Evolutionary conservation across 2,797 vertebrate genomes (phyloP), one percentile per base, ranked within the genome.

Genomic region (Bucorvus abyssinicus): DNA sequence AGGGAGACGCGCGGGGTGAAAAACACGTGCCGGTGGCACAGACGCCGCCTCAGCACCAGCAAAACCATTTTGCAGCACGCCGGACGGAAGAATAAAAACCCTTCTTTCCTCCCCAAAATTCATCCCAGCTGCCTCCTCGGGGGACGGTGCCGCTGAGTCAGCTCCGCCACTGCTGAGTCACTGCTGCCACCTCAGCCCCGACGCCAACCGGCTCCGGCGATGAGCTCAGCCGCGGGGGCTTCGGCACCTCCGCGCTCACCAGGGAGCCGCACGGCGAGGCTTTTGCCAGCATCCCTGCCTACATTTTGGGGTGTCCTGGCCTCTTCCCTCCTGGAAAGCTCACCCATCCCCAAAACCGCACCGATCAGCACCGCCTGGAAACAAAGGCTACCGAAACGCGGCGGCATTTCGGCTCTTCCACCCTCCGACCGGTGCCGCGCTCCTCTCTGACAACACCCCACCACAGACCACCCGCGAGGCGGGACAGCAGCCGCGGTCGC

Each of bases 151-250:
- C 0, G 63, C 94, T 95, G 94, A 96, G 84, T 96, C 95, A 96
- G 94, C 90, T 1, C 47, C 3, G 4, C 77, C 22, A 5, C 77
- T 94, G 94, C 95, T 96, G 94, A 96, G 89, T 94, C 95, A 96
- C 59, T 70, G 1, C 49, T 47, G 56, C 68, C 85, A 63, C 85
- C 80, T 69, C 90, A 84, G 91, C 89, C 81, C 53, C 5, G 4
- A 93, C 69, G 92, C 65, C 92, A 95, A 83, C 84, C 45, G 7
- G 69, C 87, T 67, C 71, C 8, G 7, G 19, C 13, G 10, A 76
- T 95, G 93, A 95, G 94, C 90, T 96, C 95, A 95, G 92, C 44
- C 19, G 47, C 19, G 68, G 96, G 90, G 92, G 90, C 81, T 96
- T 68, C 36, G 20, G 67, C 90, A 95, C 42, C 44, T 44, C 87